Conservation (phyloP, 92 coral and sea anemone species). For the Bergia sp. region DNA sequence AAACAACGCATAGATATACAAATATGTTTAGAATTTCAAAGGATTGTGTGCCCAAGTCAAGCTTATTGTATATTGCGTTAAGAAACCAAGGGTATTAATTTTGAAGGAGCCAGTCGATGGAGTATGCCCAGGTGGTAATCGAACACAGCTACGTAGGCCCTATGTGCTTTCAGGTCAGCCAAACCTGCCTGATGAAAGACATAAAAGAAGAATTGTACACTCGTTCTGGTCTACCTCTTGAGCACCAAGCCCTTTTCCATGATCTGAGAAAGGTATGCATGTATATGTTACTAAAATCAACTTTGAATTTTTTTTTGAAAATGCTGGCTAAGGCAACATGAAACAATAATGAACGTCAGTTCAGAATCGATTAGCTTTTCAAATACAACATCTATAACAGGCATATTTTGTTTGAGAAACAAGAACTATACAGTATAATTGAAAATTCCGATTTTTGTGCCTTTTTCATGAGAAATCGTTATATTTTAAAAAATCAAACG, state of each 20-base stretch:
- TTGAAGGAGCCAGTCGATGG: background rate
- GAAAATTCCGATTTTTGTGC: too few relatives aligned
- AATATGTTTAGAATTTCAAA: too few relatives aligned
- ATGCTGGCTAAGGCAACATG: background rate
- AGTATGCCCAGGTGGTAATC: background rate
- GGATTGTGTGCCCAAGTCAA: too few relatives aligned
- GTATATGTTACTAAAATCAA: background rate
- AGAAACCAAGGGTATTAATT: background rate
- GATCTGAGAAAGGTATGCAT: background rate
- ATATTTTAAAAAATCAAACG: too few relatives aligned
- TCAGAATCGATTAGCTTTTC: too few relatives aligned
- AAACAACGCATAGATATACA: too few relatives aligned
- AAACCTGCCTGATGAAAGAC: background rate
- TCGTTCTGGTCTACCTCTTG: background rate
- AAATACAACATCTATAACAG: too few relatives aligned
- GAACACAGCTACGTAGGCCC: constrained; percentile 4
- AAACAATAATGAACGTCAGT: too few relatives aligned
- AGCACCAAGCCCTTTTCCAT: background rate
- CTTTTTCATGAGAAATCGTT: too few relatives aligned
- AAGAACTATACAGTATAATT: too few relatives aligned
- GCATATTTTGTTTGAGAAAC: too few relatives aligned
- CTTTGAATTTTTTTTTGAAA: background rate
- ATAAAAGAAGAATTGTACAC: background rate
- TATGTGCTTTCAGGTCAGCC: background rate
- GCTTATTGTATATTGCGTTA: too few relatives aligned